Base-by-base conservation (phyloP, 1,140 invertebrate genomes). In the Pantala flavescens region DNA sequence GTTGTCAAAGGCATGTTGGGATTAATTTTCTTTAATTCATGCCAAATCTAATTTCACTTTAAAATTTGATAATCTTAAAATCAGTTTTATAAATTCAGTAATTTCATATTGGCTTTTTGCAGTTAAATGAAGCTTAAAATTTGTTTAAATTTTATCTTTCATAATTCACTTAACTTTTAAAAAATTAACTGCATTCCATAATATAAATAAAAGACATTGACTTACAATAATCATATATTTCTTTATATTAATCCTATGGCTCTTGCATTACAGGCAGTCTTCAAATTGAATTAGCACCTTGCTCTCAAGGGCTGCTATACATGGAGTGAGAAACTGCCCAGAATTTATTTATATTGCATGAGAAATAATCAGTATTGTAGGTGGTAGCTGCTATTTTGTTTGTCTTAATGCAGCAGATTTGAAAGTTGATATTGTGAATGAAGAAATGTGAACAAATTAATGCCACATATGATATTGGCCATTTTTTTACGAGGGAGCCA, bases 191-290 rank as follows among this genome's bases (percentile, higher is more conserved):
- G 28, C 28, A 36, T 36, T 63, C 12, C 3, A 7, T 7, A 63
- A 63, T 63, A 63, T 63, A 19, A 7, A 7, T 19, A 14, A 63
- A 63, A 63, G 2, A 21, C n/a, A 7, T 63, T 7, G n/a, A 63
- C 12, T 63, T 63, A 63, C n/a, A 63, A 63, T 63, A 21, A 63
- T 63, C n/a, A 63, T 63, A 9, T 19, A 63, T 63, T 63, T 63
- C 49, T 63, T 63, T 63, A 63, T 63, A 63, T 63, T 63, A 63
- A 63, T 63, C n/a, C 49, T 63, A 63, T 63, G 49, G 49, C 49
- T 63, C 49, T 63, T 63, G 49, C 49, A 63, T 63, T 63, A 63
- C 49, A 63, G 49, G 49, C 49, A 63, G 49, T 63, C 49, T 63
- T 63, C 49, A 63, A 36, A 7, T 7, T 63, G 49, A 3, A 21